Conservation (phyloP, 2,888 invertebrate species). For the Glomeris marginata region DNA sequence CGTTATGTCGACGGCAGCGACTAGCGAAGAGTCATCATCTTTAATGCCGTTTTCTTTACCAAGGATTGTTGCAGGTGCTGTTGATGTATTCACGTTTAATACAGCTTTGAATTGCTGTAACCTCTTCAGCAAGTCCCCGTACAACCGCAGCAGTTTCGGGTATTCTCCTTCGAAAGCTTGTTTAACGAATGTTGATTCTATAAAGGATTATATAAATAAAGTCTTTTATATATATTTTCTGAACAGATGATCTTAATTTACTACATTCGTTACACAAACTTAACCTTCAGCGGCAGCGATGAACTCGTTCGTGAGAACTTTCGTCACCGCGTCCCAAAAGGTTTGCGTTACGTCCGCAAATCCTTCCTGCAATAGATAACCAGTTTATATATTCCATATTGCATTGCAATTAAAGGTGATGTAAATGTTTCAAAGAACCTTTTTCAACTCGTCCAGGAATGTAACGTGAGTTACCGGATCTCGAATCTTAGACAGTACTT, state of each 20-base stretch:
- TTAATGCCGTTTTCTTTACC: too few species aligned
- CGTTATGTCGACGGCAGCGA: neutral
- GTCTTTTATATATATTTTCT: too few species aligned
- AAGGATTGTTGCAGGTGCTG: too few species aligned
- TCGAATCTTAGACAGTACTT: conserved; percentile 37
- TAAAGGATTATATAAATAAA: conserved; percentile 16
- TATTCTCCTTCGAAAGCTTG: conserved; percentile 77
- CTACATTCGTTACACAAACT: conserved; percentile 15
- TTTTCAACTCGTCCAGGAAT: conserved; percentile 37
- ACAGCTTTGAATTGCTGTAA: conserved; percentile 38
- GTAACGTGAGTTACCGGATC: conserved; percentile 36
- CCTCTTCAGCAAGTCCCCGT: conserved; percentile 55
- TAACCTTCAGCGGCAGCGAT: conserved; percentile 33
- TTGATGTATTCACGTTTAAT: too few species aligned
- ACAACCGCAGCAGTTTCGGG: conserved; percentile 66
- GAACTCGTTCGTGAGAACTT: conserved; percentile 34
- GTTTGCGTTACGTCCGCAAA: too few species aligned
- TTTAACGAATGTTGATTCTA: conserved; percentile 43
- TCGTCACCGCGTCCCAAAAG: conserved; percentile 44
- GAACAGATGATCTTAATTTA: too few species aligned
- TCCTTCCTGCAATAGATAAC: conserved; percentile 19
- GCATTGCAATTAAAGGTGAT: too few species aligned
- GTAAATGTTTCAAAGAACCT: too few species aligned
- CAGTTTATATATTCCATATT: conserved; percentile 21
- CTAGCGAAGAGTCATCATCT: too few species aligned